phyloP scores from a whole-genome alignment of 2,113 vertebrate genomes.

The Guaruba guarouba region DNA sequence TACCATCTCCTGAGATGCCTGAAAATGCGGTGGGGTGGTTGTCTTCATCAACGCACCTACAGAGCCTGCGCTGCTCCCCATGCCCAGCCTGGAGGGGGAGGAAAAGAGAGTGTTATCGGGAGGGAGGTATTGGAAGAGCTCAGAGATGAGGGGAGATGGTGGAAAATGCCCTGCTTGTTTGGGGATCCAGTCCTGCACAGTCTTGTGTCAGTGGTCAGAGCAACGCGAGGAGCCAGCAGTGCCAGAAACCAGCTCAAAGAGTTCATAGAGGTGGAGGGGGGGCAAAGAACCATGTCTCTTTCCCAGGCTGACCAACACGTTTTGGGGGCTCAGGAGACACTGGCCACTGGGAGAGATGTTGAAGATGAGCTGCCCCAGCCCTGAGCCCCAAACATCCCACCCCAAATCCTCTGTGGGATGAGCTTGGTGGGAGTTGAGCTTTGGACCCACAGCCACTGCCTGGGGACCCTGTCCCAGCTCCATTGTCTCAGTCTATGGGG shows the following conservation, averaged over 20 bases:
- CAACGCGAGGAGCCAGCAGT: not conserved
- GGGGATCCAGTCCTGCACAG: not conserved
- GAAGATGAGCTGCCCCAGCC: not conserved
- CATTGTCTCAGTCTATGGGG: not conserved
- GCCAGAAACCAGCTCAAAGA: not conserved
- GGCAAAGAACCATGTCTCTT: not conserved
- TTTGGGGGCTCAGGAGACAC: not conserved
- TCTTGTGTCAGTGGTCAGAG: not conserved
- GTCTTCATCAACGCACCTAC: accelerated
- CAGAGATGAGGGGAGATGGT: not conserved
- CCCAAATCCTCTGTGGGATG: not conserved
- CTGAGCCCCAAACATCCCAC: accelerated
- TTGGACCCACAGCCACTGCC: not conserved
- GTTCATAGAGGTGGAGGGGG: not conserved
- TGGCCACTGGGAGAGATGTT: not conserved
- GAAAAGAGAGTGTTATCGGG: not conserved
- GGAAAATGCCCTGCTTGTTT: not conserved
- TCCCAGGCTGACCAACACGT: accelerated
- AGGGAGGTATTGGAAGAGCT: not conserved
- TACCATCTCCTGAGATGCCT: accelerated
- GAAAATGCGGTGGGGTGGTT: not conserved
- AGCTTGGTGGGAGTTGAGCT: not conserved
- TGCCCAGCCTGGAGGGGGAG: not conserved
- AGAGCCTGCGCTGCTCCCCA: not conserved
- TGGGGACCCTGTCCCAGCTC: not conserved